Percentiles rank a stretch among this genome's conserved stretches.
These are phyloP conservation scores for Ailuropoda melanoleuca DNA, from an alignment of 2,113 vertebrate genomes.

Conservation along the genomic window DNA sequence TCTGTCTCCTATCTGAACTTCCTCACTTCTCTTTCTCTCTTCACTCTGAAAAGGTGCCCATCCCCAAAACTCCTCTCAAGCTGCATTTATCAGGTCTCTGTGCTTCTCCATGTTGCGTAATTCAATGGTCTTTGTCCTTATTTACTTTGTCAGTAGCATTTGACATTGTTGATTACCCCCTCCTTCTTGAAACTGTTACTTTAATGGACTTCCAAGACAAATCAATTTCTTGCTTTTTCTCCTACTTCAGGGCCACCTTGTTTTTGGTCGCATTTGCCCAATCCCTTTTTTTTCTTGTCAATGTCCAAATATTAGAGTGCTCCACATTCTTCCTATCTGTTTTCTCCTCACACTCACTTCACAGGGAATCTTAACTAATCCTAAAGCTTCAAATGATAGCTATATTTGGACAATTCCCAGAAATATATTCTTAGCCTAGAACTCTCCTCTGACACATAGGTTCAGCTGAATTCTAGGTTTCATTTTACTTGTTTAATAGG, in stretches of 20 bases:
- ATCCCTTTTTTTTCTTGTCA: not conserved
- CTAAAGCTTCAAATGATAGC: not conserved
- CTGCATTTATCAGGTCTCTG: not conserved
- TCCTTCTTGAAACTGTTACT: not conserved
- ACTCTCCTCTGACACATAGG: not conserved
- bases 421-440: not conserved
- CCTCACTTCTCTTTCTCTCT: not conserved
- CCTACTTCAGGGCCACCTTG: not conserved
- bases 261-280: not conserved
- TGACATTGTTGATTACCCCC: not conserved
- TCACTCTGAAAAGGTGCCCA: not conserved
- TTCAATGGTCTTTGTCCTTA: not conserved
- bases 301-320: not conserved
- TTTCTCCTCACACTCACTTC: not conserved
- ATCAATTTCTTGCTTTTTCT: not conserved
- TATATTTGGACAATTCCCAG: not conserved
- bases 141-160: not conserved
- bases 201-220: not conserved
- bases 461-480: not conserved
- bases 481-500: not conserved
- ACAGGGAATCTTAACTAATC: not conserved
- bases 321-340: not conserved
- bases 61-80: not conserved
- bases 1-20: not conserved
- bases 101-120: not conserved